Percentiles rank a stretch among this genome's conserved stretches.
Conservation (phyloP, 2,113 vertebrate genomes). For the Pseudorectes ferrugineus region DNA sequence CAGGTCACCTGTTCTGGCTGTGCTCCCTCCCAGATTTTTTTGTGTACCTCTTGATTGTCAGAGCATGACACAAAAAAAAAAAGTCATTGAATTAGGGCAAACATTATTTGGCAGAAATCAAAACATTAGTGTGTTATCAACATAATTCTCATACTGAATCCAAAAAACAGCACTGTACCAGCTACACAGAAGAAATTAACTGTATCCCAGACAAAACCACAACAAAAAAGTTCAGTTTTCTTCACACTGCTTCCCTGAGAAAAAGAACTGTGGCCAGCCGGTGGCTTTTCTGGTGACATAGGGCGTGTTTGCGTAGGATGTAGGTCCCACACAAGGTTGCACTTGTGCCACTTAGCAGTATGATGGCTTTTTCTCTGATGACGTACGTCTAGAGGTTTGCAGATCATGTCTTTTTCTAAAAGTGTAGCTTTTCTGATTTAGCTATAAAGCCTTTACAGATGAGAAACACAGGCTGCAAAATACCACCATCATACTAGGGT, state of each 20-base stretch:
- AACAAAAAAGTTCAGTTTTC: not conserved
- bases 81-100: not conserved
- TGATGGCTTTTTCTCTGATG: not conserved
- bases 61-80: not conserved
- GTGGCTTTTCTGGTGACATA: not conserved
- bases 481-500: not conserved
- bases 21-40: not conserved
- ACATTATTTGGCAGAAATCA: not conserved
- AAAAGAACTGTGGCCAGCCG: accelerated
- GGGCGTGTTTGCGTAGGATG: not conserved
- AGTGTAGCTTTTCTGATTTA: not conserved
- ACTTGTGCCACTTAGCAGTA: not conserved
- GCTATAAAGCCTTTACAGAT: not conserved
- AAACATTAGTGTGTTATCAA: not conserved
- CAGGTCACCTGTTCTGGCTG: not conserved
- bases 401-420: not conserved
- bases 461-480: not conserved
- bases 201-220: not conserved
- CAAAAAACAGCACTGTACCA: not conserved
- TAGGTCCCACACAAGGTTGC: not conserved
- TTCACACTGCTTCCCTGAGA: not conserved
- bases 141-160: not conserved
- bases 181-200: not conserved
- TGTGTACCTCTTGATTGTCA: not conserved
- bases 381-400: accelerated